Conservation (phyloP, 2,888 invertebrate species). For the Cybosia mesomella region DNA sequence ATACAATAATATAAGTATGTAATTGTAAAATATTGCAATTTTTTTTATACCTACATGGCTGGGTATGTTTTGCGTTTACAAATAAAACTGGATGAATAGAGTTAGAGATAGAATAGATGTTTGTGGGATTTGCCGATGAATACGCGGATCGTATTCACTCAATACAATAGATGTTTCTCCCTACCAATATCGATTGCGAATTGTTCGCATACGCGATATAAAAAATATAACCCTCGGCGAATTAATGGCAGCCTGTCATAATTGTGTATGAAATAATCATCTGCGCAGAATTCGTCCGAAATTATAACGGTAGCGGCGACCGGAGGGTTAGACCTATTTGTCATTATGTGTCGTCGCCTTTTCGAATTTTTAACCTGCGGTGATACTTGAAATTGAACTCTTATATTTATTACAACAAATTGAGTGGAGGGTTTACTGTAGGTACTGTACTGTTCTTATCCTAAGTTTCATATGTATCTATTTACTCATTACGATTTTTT, state of each 20-base stretch:
- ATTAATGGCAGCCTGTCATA: conserved; percentile 70
- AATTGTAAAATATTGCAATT: background rate
- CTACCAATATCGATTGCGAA: conserved; percentile 54
- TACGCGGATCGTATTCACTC: conserved; percentile 33
- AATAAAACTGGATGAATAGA: conserved; percentile 43
- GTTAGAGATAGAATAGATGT: no score
- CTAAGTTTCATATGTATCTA: no score
- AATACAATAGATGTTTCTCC: conserved; percentile 56
- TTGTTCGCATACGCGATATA: conserved; percentile 49
- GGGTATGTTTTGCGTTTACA: conserved; percentile 2
- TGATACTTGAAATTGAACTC: conserved; percentile 20
- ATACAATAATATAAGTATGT: no score
- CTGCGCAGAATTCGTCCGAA: conserved; percentile 58
- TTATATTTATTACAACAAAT: background rate
- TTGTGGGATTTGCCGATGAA: conserved; percentile 28
- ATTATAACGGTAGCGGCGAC: conserved; percentile 42
- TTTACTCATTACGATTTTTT: no score
- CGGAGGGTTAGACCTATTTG: conserved; percentile 54
- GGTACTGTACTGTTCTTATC: no score
- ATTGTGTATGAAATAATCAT: conserved; percentile 72
- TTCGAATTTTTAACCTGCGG: conserved; percentile 34
- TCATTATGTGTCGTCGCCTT: conserved; percentile 49
- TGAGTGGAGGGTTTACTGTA: background rate
- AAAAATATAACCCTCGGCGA: conserved; percentile 65
- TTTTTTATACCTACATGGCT: background rate